Evolutionary conservation across 2,113 vertebrate genomes (phyloP).

Genomic region (Perognathus longimembris): DNA sequence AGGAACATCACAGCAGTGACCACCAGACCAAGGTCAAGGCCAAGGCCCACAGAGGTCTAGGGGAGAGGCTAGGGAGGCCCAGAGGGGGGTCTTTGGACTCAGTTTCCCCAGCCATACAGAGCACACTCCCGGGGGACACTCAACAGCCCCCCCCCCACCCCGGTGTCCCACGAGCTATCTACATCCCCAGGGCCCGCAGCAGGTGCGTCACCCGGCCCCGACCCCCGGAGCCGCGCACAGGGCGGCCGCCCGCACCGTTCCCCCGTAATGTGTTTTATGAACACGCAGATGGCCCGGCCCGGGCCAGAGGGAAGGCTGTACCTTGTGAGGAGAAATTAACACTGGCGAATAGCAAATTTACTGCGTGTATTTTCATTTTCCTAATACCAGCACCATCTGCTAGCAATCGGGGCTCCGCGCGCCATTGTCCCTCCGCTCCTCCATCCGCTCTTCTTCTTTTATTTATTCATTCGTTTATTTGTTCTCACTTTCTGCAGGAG

Average conservation of each 20-base stretch:
- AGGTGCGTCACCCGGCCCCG: neutral
- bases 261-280: conserved; percentile 81
- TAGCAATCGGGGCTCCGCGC: conserved; percentile 82
- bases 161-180: no score
- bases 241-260: conserved; percentile 69
- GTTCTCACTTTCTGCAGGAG: neutral
- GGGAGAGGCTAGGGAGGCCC: no score
- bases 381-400: conserved; percentile 92
- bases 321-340: conserved; percentile 90
- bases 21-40: no score
- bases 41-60: neutral
- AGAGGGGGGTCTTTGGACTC: no score
- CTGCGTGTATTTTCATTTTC: conserved; percentile 90
- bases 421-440: conserved; percentile 37
- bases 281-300: conserved; percentile 85
- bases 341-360: conserved; percentile 89
- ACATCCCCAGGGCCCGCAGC: neutral
- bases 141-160: neutral
- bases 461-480: neutral
- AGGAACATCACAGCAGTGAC: no score
- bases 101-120: neutral
- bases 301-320: conserved; percentile 87
- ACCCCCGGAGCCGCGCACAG: neutral
- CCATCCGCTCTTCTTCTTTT: neutral
- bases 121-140: neutral